Percentiles rank a stretch among this genome's conserved stretches.
Evolutionary conservation across 1,140 invertebrate species (phyloP).

Genomic region (Drosophila bocki): DNA sequence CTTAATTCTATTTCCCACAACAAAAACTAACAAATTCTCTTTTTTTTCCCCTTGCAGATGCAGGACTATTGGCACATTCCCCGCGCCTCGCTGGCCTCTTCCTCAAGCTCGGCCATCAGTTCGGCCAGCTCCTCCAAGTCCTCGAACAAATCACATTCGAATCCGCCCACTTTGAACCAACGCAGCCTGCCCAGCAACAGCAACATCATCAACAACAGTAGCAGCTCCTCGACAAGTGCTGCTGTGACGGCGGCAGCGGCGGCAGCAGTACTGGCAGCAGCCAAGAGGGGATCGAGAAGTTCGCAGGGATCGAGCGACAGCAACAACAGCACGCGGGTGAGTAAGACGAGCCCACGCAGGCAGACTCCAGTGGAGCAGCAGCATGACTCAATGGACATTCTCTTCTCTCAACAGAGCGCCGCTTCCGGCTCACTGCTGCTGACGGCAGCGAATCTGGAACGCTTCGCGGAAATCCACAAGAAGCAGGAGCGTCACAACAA

Average conservation of each 20-base stretch:
- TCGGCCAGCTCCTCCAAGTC: conserved; percentile 84
- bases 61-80: conserved; percentile 91
- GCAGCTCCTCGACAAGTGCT: conserved; percentile 76
- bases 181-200: conserved; percentile 56
- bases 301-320: conserved; percentile 91
- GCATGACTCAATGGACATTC: conserved; percentile 50
- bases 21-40: conserved; percentile 7
- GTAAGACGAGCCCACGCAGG: conserved; percentile 55
- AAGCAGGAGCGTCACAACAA: conserved; percentile 83
- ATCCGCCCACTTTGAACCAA: conserved; percentile 69
- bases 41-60: conserved; percentile 86
- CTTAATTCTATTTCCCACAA: background rate
- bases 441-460: conserved; percentile 91
- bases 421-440: conserved; percentile 91
- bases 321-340: conserved; percentile 92
- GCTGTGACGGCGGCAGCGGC: conserved; percentile 79
- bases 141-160: conserved; percentile 82
- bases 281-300: conserved; percentile 88
- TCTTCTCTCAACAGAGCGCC: conserved; percentile 88
- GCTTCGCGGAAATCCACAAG: conserved; percentile 88
- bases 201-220: conserved; percentile 8
- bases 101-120: conserved; percentile 88
- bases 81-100: conserved; percentile 90
- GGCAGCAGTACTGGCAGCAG: conserved; percentile 70
- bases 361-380: conserved; percentile 1